A percentile compares a stretch with the other conserved stretches of the same genome.
Evolutionary conservation across 2,113 vertebrate species (phyloP).

Genomic region (Prinia subflava): DNA sequence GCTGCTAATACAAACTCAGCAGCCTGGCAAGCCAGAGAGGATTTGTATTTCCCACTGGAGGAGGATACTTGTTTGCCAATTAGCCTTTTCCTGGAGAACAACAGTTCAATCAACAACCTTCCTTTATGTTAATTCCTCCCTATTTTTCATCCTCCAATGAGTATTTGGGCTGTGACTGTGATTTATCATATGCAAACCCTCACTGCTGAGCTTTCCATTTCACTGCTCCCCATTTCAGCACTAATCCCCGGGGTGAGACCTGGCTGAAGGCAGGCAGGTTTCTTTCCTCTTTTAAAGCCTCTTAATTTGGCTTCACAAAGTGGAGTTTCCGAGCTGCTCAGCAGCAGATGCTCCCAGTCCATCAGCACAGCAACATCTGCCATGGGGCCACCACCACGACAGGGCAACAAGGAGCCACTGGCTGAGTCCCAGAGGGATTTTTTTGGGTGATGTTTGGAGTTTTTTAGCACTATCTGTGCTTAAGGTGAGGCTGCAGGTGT

Average conservation of each 20-base stretch:
- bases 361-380: neutral
- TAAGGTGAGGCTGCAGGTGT: neutral
- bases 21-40: neutral
- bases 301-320: slow-evolving; percentile 22
- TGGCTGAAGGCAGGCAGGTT: slow-evolving; percentile 20
- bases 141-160: neutral
- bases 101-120: slow-evolving; percentile 1
- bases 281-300: slow-evolving; percentile 18
- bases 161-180: slow-evolving; percentile 16
- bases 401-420: neutral
- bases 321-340: neutral
- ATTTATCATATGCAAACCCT: slow-evolving; percentile 38
- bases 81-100: slow-evolving; percentile 44
- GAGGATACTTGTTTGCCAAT: slow-evolving; percentile 44
- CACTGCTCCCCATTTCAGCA: slow-evolving; percentile 36
- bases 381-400: neutral
- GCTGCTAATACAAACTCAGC: neutral
- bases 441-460: neutral
- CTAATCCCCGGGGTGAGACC: neutral
- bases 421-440: neutral
- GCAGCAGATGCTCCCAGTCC: slow-evolving; percentile 1
- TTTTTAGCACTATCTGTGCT: neutral
- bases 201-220: slow-evolving; percentile 49
- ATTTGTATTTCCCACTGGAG: neutral
- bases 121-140: slow-evolving; percentile 2